Conservation (phyloP, 2,888 invertebrate species). For the Lasioglossum morio region DNA sequence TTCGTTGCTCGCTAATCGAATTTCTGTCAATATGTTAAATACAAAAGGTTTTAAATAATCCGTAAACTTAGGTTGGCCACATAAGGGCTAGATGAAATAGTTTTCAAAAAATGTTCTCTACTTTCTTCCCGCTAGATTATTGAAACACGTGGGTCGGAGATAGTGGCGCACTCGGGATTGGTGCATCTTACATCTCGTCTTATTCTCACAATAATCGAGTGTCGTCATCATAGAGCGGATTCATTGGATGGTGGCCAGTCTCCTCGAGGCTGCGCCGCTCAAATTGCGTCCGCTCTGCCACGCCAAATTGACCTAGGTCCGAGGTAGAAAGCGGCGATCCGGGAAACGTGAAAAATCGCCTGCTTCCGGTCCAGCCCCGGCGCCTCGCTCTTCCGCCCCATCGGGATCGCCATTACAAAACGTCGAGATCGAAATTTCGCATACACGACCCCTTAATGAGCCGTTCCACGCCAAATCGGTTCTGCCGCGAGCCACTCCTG, state of each 20-base stretch:
- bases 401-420: background rate
- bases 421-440: slow-evolving; percentile 6
- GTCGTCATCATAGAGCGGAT: slow-evolving; percentile 67
- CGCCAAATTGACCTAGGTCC: slow-evolving; percentile 66
- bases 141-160: too few species aligned
- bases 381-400: background rate
- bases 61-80: too few species aligned
- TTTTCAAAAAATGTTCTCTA: too few species aligned
- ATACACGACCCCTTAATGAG: background rate
- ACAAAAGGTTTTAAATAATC: too few species aligned
- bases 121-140: too few species aligned
- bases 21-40: too few species aligned
- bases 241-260: slow-evolving; percentile 69
- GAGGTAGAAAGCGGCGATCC: slow-evolving; percentile 13
- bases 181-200: background rate
- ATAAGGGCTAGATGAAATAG: too few species aligned
- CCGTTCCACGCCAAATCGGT: background rate
- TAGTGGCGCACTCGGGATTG: too few species aligned
- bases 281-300: slow-evolving; percentile 61
- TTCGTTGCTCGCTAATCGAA: too few species aligned
- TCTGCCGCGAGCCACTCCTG: background rate
- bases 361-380: slow-evolving; percentile 17
- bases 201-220: slow-evolving; percentile 74
- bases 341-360: slow-evolving; percentile 30
- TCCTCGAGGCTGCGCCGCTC: slow-evolving; percentile 41